A percentile compares a stretch with the other conserved stretches of the same genome.
These are phyloP conservation scores for Brachirus orientalis DNA, from an alignment of 2,113 vertebrate genomes.

Conservation along the genomic window DNA sequence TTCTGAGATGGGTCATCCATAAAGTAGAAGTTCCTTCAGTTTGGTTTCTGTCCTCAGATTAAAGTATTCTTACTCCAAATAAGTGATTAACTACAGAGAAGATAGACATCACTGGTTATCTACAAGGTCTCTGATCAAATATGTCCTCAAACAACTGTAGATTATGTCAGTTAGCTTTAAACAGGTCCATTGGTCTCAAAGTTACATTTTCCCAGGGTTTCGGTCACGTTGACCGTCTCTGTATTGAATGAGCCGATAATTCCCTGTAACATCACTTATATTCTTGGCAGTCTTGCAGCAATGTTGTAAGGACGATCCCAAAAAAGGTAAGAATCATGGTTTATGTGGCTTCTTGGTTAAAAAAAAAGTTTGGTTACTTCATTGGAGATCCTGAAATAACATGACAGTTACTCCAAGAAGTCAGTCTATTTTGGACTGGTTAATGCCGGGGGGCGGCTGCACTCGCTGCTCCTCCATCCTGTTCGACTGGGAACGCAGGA, in stretches of 20 bases:
- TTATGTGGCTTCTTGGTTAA: neutral
- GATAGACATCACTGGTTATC: neutral
- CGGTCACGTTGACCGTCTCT: neutral
- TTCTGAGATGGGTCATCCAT: neutral
- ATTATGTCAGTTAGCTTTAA: slow-evolving; percentile 6
- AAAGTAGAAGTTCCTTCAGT: slow-evolving; percentile 11
- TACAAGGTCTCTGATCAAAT: slow-evolving; percentile 8
- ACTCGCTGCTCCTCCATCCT: slow-evolving; percentile 96
- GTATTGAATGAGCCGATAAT: neutral
- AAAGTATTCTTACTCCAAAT: neutral
- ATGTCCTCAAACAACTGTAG: slow-evolving; percentile 1
- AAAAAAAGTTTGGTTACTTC: slow-evolving; percentile 26
- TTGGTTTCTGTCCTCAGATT: slow-evolving; percentile 1
- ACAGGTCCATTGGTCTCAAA: slow-evolving; percentile 4
- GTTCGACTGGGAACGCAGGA: slow-evolving; percentile 92
- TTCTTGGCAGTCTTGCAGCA: neutral
- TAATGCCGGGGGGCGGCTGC: slow-evolving; percentile 77
- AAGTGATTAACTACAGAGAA: neutral
- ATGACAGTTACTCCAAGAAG: neutral
- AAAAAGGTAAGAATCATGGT: slow-evolving; percentile 17
- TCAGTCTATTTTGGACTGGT: slow-evolving; percentile 80
- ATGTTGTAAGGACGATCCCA: slow-evolving; percentile 6
- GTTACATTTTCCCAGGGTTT: neutral
- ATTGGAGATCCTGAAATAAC: slow-evolving; percentile 20
- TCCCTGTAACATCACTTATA: neutral